Percentiles rank a stretch among this genome's conserved stretches.
Conservation (phyloP, 2,113 vertebrate species). For the Polypterus senegalus region DNA sequence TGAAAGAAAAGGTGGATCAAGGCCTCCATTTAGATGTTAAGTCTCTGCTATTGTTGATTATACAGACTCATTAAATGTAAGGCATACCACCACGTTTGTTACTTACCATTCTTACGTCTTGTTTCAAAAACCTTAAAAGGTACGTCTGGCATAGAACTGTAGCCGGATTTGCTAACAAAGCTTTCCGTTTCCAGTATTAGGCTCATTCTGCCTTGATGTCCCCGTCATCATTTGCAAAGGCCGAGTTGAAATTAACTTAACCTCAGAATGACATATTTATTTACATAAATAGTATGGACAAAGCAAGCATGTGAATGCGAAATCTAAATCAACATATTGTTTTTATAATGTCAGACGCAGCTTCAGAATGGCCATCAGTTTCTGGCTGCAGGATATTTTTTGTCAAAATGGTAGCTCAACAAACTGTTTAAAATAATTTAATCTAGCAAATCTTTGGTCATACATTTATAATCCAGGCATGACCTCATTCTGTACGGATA, state of each 20-base stretch:
- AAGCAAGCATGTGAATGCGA: constrained; percentile 41
- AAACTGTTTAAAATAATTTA: constrained; percentile 45
- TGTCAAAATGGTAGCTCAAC: constrained; percentile 40
- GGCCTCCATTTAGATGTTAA: too few relatives aligned
- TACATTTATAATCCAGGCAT: constrained; percentile 52
- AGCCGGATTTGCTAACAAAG: too few relatives aligned
- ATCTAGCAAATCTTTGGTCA: constrained; percentile 45
- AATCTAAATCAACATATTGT: constrained; percentile 55
- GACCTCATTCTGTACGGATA: constrained; percentile 51
- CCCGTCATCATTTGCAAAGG: constrained; percentile 37
- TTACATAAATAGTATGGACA: constrained; percentile 31
- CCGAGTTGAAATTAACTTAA: constrained; percentile 44
- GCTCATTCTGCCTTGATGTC: constrained; percentile 15
- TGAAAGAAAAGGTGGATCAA: too few relatives aligned
- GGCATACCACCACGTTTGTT: too few relatives aligned
- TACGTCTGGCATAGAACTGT: too few relatives aligned
- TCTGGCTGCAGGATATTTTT: constrained; percentile 50
- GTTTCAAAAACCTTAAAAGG: too few relatives aligned
- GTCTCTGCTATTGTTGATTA: too few relatives aligned
- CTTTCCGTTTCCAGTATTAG: too few relatives aligned
- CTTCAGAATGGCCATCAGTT: constrained; percentile 42
- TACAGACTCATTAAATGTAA: too few relatives aligned
- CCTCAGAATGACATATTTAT: constrained; percentile 45
- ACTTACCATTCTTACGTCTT: too few relatives aligned
- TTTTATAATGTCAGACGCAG: constrained; percentile 47